These are phyloP conservation scores for Drosophila subquinaria DNA, from an alignment of 2,888 invertebrate species.

Conservation along the genomic window DNA sequence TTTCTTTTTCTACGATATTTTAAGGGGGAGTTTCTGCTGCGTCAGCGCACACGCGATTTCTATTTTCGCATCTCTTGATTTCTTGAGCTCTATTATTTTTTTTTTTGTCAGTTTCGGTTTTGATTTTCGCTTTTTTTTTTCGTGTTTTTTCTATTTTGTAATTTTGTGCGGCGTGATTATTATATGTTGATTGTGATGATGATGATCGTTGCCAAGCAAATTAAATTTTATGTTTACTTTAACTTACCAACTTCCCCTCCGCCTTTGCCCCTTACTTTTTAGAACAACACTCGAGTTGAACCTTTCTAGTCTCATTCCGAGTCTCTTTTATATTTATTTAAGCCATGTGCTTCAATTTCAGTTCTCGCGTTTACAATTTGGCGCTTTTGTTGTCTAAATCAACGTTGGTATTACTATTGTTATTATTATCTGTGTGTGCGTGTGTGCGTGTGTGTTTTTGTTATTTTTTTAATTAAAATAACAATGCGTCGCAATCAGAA, in stretches of 20 bases:
- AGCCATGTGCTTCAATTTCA: conserved; percentile 67
- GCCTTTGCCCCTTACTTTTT: background rate
- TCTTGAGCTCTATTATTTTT: conserved; percentile 24
- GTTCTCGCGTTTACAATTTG: conserved; percentile 47
- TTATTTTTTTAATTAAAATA: conserved; percentile 71
- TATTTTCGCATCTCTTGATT: conserved; percentile 27
- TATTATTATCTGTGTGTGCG: conserved; percentile 17
- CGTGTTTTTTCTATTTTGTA: conserved; percentile 24
- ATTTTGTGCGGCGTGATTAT: conserved; percentile 51
- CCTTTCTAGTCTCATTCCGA: conserved; percentile 16
- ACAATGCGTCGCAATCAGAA: conserved; percentile 73
- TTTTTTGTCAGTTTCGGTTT: conserved; percentile 18
- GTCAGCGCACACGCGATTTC: conserved; percentile 73
- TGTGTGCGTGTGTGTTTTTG: conserved; percentile 18
- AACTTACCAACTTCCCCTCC: conserved; percentile 1
- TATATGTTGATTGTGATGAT: conserved; percentile 66
- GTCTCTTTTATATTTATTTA: conserved; percentile 49
- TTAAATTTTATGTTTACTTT: conserved; percentile 72
- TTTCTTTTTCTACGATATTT: conserved; percentile 11
- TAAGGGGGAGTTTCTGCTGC: conserved; percentile 68
- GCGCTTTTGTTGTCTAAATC: conserved; percentile 54
- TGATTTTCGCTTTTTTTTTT: conserved; percentile 27
- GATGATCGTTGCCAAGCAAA: conserved; percentile 56
- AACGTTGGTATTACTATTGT: conserved; percentile 44
- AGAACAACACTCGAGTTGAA: conserved; percentile 7